Evolutionary conservation across 64 coral and sea anemone genomes (phyloP), one percentile per base, ranked within the genome.

Genomic region (Actinia tenebrosa): DNA sequence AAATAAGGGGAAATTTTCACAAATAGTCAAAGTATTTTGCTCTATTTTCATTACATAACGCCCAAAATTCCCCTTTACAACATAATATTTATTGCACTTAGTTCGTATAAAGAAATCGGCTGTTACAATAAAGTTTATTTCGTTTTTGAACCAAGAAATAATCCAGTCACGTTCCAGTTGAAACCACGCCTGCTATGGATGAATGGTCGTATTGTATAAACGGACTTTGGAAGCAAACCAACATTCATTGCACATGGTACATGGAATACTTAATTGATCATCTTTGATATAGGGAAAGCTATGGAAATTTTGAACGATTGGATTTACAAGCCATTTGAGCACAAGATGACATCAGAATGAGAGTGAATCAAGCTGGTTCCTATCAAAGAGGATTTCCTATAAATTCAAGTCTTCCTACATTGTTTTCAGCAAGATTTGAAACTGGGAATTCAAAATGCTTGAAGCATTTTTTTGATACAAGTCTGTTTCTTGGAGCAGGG

Each of bases 161-260:
- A 75, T 10, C 13, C 69, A 75, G 5, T 30, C 2, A 42, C 3
- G 11, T 14, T 75, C 7, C 37, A 37, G 42, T 7, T 75, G 69
- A 37, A 75, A 75, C n/a, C 69, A 75, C 69, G 69, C 69, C 69
- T 26, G 23, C 69, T 75, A 75, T 75, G 69, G n/a, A n/a, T 30
- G 25, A 27, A 30, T 27, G 69, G 3, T 13, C 3, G 10, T 75
- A 2, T 75, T 5, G 10, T 5, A 75, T 27, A 4, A 75, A 10
- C 2, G 5, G 23, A 37, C 30, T 37, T 75, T 14, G 25, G 3
- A 42, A 15, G 22, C 26, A 42, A 75, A 75, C 69, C 25, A 42
- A 14, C 1, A 42, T 2, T 3, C 25, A 42, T 9, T 11, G 14
- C 25, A 2, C 27, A 1, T 9, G 10, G 26, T 15, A 43, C 7